Percentiles rank a stretch among this genome's conserved stretches.
These are phyloP conservation scores for Callopanchax toddi DNA, from an alignment of 2,113 vertebrate genomes.

Conservation along the genomic window DNA sequence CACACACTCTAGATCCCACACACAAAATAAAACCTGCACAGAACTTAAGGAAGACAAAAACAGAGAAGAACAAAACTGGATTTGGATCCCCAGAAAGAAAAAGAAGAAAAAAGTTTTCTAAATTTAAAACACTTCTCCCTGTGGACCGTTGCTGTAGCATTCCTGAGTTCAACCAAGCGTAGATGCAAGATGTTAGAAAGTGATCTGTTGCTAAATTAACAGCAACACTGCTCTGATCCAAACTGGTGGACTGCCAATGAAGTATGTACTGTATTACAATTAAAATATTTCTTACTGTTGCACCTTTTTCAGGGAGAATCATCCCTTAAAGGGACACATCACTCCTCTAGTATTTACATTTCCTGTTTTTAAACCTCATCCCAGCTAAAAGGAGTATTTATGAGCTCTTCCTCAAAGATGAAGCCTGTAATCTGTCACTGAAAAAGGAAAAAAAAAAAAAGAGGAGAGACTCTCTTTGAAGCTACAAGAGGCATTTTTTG, in stretches of 20 bases:
- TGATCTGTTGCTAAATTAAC: slow-evolving; percentile 1
- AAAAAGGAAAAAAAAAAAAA: slow-evolving; percentile 17
- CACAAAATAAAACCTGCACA: slow-evolving; percentile 68
- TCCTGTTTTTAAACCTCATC: slow-evolving; percentile 46
- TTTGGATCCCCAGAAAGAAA: slow-evolving; percentile 1
- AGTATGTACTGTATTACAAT: slow-evolving; percentile 51
- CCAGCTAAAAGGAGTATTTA: slow-evolving; percentile 41
- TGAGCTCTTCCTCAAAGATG: slow-evolving; percentile 47
- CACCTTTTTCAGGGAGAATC: slow-evolving; percentile 35
- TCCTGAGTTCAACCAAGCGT: slow-evolving; percentile 46
- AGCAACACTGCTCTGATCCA: slow-evolving; percentile 20
- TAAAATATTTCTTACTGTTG: slow-evolving; percentile 38
- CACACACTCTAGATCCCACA: slow-evolving; percentile 3
- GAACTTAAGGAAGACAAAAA: slow-evolving; percentile 47
- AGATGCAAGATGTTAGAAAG: slow-evolving; percentile 36
- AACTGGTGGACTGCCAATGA: slow-evolving; percentile 7
- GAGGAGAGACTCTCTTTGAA: slow-evolving; percentile 47
- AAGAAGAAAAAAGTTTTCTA: slow-evolving; percentile 10
- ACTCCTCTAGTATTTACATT: slow-evolving; percentile 36
- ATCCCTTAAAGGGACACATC: slow-evolving; percentile 53
- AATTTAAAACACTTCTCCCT: slow-evolving; percentile 49
- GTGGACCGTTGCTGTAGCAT: slow-evolving; percentile 49
- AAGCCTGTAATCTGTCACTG: slow-evolving; percentile 44
- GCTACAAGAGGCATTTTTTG: slow-evolving; percentile 28
- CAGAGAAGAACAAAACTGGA: slow-evolving; percentile 39